These are phyloP conservation scores for Gymnoscopelus braueri DNA, from an alignment of 2,797 vertebrate genomes.

Conservation along the genomic window DNA sequence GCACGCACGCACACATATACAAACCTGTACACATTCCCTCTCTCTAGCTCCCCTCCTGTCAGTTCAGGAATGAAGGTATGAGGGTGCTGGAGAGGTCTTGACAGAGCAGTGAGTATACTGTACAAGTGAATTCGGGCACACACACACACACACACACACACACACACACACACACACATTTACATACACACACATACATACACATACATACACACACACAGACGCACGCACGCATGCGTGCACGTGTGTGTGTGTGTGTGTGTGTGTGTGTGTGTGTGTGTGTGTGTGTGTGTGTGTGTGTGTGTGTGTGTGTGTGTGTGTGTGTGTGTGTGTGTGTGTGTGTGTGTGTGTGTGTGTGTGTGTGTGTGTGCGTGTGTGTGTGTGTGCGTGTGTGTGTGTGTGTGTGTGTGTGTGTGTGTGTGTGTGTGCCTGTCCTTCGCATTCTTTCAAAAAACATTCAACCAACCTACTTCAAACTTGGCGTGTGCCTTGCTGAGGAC, in stretches of 20 bases:
- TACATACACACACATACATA: conserved; percentile 15
- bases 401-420: too few species aligned
- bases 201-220: conserved; percentile 11
- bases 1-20: conserved; percentile 8
- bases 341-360: too few species aligned
- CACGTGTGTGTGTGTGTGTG: background rate
- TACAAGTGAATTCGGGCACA: background rate
- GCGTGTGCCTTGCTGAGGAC: too few species aligned
- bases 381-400: too few species aligned
- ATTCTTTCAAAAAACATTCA: too few species aligned
- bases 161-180: conserved; percentile 22
- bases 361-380: too few species aligned
- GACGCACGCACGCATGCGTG: conserved; percentile 14
- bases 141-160: conserved; percentile 6
- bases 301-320: too few species aligned
- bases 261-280: too few species aligned
- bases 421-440: too few species aligned
- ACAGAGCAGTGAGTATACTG: conserved; percentile 36
- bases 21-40: conserved; percentile 6
- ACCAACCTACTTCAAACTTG: too few species aligned
- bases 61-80: conserved; percentile 33
- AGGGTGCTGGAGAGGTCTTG: conserved; percentile 30
- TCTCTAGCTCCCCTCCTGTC: conserved; percentile 41
- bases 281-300: too few species aligned
- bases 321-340: too few species aligned